A percentile compares a stretch with the other conserved stretches of the same genome.
Conservation (phyloP, 1,140 invertebrate species). For the Acromyrmex charruanus region DNA sequence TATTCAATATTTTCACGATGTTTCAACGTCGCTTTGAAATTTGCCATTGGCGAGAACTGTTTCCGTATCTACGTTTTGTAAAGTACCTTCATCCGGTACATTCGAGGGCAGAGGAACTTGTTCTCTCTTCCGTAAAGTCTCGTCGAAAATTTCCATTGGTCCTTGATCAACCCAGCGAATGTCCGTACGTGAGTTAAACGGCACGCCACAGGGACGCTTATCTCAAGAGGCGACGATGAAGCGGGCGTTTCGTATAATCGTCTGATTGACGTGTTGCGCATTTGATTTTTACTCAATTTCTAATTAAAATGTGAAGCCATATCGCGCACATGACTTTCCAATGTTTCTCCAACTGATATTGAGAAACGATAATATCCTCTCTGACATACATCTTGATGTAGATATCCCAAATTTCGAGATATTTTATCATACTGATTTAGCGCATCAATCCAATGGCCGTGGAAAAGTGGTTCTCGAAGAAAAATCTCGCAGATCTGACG, state of each 20-base stretch:
- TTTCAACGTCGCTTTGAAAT: constrained; percentile 12
- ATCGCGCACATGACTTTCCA: constrained; percentile 11
- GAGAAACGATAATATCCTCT: constrained; percentile 10
- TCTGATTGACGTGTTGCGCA: constrained; percentile 57
- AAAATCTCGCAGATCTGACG: constrained; percentile 42
- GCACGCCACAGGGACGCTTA: constrained; percentile 72
- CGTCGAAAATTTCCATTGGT: constrained; percentile 76
- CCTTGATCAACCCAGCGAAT: constrained; percentile 73
- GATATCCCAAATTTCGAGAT: constrained; percentile 3
- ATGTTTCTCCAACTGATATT: constrained; percentile 44
- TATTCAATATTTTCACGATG: background rate
- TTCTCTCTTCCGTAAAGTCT: constrained; percentile 69
- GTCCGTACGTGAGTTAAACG: constrained; percentile 73
- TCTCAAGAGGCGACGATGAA: constrained; percentile 56
- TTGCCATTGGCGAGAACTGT: constrained; percentile 11
- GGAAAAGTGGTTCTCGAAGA: constrained; percentile 64
- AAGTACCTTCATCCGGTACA: constrained; percentile 16
- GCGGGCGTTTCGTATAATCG: constrained; percentile 41
- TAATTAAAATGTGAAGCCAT: constrained; percentile 70
- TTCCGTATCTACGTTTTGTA: background rate
- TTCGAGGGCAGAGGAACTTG: constrained; percentile 60
- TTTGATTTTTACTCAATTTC: constrained; percentile 57
- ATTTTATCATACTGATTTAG: background rate
- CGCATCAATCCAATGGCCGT: constrained; percentile 5
- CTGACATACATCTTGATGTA: background rate